These are phyloP conservation scores for Pseudobourletiella spinata DNA, from an alignment of 1,140 invertebrate species.

Conservation along the genomic window DNA sequence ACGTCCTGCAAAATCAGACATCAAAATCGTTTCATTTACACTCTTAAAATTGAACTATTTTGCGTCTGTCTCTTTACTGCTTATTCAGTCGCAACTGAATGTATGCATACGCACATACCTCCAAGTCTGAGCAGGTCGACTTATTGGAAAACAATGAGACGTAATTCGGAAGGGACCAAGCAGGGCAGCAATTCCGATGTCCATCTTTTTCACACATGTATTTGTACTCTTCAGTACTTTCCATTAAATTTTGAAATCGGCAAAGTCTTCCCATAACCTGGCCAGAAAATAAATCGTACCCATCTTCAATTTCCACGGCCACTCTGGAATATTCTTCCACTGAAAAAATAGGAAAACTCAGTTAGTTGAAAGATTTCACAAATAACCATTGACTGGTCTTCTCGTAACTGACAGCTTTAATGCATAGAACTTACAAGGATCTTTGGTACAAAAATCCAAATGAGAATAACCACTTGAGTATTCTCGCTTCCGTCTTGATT, in stretches of 20 bases:
- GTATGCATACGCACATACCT: background rate
- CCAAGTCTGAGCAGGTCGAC: slow-evolving; percentile 64
- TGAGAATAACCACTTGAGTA: too few species aligned
- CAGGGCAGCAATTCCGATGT: slow-evolving; percentile 59
- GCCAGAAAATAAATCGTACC: background rate
- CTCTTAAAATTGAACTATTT: background rate
- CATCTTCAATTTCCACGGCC: slow-evolving; percentile 4
- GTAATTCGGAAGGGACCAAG: slow-evolving; percentile 87
- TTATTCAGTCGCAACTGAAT: background rate
- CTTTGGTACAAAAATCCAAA: too few species aligned
- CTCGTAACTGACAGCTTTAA: too few species aligned
- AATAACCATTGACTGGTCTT: too few species aligned
- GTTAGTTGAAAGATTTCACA: too few species aligned
- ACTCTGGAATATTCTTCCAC: slow-evolving; percentile 16
- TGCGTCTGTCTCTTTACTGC: background rate
- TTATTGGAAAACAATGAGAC: slow-evolving; percentile 73
- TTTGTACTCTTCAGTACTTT: slow-evolving; percentile 49
- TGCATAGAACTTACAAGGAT: too few species aligned
- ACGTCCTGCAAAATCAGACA: background rate
- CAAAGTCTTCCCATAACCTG: slow-evolving; percentile 9
- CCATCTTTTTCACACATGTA: slow-evolving; percentile 59
- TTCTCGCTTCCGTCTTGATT: too few species aligned
- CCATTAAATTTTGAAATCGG: slow-evolving; percentile 44
- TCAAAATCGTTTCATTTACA: background rate
- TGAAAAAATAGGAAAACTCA: too few species aligned